Evolutionary conservation across 2,888 invertebrate species (phyloP), one percentile per base, ranked within the genome.

Genomic region (Phytoseiulus persimilis): DNA sequence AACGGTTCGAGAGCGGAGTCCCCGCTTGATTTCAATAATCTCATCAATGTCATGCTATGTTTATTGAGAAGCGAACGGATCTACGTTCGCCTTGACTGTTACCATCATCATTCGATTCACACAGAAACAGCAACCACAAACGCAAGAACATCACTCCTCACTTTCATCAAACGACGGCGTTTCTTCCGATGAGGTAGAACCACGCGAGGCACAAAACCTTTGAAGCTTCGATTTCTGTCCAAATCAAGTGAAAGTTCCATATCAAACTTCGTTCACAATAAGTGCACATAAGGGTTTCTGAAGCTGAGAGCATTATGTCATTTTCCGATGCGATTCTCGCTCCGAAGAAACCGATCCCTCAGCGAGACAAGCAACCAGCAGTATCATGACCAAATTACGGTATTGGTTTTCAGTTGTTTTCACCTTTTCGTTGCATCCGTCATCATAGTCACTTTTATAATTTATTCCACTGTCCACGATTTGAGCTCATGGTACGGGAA

Each of bases 1-100:
- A 93, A 91, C 94, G 94, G 92, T 94, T 94, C 92, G 90, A 90
- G 89, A 90, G 90, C 89, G 91, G 91, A 90, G 91, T 90, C 83
- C 91, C 91, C 65, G 90, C 91, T 31, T 87, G 65, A 65, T 65
- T 65, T 23, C 5, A 65, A 65, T 65, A 65, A 65, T 65, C 65
- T 65, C 65, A 65, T 65, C 5, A 65, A 65, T 28, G 65, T 23
- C 65, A 11, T 65, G 28, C 65, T 65, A 65, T 28, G 28, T 65
- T 65, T 2, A 65, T 65, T 65, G 65, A 65, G 5, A 3, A 28
- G 28, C 65, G 65, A 65, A 65, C 65, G 18, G 65, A 1, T 28
- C 65, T 65, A 9, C 39, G 39, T 39, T 39, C 39, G 39, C 18
- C 65, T 65, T 65, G 65, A 65, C 65, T 65, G 65, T 65, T 65